These are phyloP conservation scores for Heterotis niloticus DNA, from an alignment of 2,113 vertebrate genomes.

Conservation along the genomic window DNA sequence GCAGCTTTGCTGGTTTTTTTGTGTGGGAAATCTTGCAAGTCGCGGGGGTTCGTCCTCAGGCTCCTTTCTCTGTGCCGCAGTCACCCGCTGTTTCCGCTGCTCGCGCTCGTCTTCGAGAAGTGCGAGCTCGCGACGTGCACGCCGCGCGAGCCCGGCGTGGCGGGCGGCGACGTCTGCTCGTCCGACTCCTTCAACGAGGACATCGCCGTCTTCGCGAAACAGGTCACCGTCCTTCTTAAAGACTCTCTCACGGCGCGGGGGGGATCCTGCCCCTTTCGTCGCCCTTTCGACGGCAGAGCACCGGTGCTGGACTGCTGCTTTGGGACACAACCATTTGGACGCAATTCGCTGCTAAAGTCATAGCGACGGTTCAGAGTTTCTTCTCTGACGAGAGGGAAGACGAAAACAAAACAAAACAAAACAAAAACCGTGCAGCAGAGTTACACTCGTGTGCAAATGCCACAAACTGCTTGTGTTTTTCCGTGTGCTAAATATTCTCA, in stretches of 20 bases:
- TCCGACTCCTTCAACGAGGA: conserved; percentile 96
- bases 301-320: too few species aligned
- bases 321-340: too few species aligned
- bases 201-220: conserved; percentile 93
- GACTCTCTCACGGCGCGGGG: conserved; percentile 73
- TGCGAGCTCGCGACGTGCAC: conserved; percentile 98
- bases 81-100: conserved; percentile 91
- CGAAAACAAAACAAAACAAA: too few species aligned
- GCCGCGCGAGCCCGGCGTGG: conserved; percentile 86
- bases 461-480: too few species aligned
- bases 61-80: conserved; percentile 70
- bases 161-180: conserved; percentile 91
- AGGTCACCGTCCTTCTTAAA: conserved; percentile 85
- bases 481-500: too few species aligned
- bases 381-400: too few species aligned
- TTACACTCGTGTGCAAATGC: too few species aligned
- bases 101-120: conserved; percentile 98
- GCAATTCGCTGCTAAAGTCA: too few species aligned
- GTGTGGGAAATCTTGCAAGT: conserved; percentile 32
- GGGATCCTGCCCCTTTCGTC: conserved; percentile 52
- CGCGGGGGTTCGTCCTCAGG: too few species aligned
- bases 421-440: too few species aligned
- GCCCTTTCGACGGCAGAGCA: too few species aligned
- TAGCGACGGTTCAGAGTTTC: too few species aligned
- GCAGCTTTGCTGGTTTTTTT: conserved; percentile 1